Evolutionary conservation across 2,113 vertebrate genomes (phyloP).

Genomic region (Cranoglanis bouderius): DNA sequence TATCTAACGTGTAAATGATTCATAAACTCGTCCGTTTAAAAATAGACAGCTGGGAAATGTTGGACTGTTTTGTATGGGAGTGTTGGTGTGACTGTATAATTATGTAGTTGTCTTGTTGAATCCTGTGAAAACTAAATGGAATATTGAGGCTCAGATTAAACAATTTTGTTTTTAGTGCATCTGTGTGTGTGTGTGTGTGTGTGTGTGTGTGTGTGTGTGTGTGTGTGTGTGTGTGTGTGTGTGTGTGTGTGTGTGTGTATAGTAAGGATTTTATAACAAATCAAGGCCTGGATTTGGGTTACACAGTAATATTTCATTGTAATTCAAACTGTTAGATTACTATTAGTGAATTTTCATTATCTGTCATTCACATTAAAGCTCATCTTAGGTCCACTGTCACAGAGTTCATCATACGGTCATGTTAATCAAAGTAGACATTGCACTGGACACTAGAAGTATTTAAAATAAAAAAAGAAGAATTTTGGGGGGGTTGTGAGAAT

Average conservation of each 20-base stretch:
- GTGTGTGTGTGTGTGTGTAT: not conserved
- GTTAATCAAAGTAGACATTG: not conserved
- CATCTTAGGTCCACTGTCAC: not conserved
- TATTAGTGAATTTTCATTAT: not conserved
- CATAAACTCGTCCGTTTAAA: not conserved
- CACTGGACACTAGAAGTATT: not conserved
- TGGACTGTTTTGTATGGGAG: not conserved
- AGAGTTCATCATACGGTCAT: not conserved
- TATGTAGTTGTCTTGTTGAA: not conserved
- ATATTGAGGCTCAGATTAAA: not conserved
- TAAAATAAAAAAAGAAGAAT: not conserved
- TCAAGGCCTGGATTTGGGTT: not conserved
- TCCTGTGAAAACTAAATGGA: not conserved
- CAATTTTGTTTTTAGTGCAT: not conserved
- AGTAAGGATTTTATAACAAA: too few species aligned
- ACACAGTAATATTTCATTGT: not conserved
- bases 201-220: not conserved
- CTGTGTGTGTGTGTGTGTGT: not conserved
- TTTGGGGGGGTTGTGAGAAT: not conserved
- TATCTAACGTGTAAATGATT: conserved; percentile 19
- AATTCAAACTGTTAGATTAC: not conserved
- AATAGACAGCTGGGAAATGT: not conserved
- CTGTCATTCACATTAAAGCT: not conserved
- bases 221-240: not conserved
- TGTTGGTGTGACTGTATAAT: conserved; percentile 18